Conservation (phyloP, 2,113 vertebrate genomes). For the Nycticorax nycticorax region DNA sequence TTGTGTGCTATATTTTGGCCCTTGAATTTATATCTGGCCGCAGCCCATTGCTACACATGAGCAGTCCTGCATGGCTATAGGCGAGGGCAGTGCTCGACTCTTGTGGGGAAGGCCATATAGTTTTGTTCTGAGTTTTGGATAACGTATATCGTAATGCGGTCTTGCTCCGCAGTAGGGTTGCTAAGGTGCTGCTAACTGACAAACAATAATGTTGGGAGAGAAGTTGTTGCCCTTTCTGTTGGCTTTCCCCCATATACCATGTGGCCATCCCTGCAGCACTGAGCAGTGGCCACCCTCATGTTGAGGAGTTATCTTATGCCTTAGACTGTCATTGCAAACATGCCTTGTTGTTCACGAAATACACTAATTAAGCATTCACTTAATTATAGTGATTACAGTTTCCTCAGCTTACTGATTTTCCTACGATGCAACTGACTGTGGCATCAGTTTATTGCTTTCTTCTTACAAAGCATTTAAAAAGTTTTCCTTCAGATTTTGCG, state of each 20-base stretch:
- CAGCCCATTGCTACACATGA: accelerated
- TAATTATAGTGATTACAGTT: constrained; percentile 69
- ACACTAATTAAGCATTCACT: constrained; percentile 57
- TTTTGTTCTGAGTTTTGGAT: not conserved
- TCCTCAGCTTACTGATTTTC: constrained; percentile 53
- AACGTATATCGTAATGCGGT: accelerated
- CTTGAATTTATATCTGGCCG: not conserved
- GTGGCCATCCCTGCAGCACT: not conserved
- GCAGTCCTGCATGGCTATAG: not conserved
- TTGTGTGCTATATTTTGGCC: not conserved
- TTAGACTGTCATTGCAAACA: constrained; percentile 36
- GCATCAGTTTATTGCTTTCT: constrained; percentile 39
- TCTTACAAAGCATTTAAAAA: not conserved
- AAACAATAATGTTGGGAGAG: not conserved
- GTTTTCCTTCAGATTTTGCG: not conserved
- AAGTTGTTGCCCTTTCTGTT: not conserved
- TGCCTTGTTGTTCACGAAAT: constrained; percentile 47
- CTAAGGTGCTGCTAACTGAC: not conserved
- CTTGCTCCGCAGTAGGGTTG: not conserved
- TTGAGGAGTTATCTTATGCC: not conserved
- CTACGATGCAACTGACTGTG: constrained; percentile 27
- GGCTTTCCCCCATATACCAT: not conserved
- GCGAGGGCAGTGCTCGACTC: not conserved
- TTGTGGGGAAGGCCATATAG: not conserved
- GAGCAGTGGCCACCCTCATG: not conserved